phyloP scores from a whole-genome alignment of 1,140 invertebrate species.

The Cydia splendana region DNA sequence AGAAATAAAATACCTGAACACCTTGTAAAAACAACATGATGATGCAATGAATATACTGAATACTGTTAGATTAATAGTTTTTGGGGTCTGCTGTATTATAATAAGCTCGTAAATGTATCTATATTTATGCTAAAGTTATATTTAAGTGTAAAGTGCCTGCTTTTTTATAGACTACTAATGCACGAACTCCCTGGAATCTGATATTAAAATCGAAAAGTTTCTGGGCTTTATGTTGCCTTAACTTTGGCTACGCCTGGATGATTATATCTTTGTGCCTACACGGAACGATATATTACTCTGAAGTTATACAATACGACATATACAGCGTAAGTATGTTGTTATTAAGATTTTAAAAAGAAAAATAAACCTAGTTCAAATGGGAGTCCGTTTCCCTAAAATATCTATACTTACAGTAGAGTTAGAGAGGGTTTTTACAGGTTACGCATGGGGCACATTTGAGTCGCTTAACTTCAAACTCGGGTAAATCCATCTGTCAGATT shows the following conservation, averaged over 20 bases:
- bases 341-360: background rate
- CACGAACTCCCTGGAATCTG: conserved; percentile 63
- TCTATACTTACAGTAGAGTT: too few relatives aligned
- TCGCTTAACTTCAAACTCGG: too few relatives aligned
- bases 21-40: too few relatives aligned
- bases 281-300: conserved; percentile 65
- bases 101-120: background rate
- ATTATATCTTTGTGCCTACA: conserved; percentile 67
- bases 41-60: too few relatives aligned
- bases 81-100: background rate
- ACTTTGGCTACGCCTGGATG: conserved; percentile 74
- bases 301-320: conserved; percentile 56
- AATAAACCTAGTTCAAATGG: too few relatives aligned
- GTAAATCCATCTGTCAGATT: too few relatives aligned
- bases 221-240: conserved; percentile 67
- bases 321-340: conserved; percentile 56
- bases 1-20: too few relatives aligned
- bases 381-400: too few relatives aligned
- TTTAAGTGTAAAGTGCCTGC: background rate
- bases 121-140: background rate
- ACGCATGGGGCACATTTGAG: too few relatives aligned
- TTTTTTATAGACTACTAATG: conserved; percentile 62
- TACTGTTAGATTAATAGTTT: too few relatives aligned
- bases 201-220: conserved; percentile 66
- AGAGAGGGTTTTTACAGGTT: too few relatives aligned